Percentiles rank a stretch among this genome's conserved stretches.
phyloP scores from a whole-genome alignment of 2,797 vertebrate genomes.

The Ptychobarbus kaznakovi region DNA sequence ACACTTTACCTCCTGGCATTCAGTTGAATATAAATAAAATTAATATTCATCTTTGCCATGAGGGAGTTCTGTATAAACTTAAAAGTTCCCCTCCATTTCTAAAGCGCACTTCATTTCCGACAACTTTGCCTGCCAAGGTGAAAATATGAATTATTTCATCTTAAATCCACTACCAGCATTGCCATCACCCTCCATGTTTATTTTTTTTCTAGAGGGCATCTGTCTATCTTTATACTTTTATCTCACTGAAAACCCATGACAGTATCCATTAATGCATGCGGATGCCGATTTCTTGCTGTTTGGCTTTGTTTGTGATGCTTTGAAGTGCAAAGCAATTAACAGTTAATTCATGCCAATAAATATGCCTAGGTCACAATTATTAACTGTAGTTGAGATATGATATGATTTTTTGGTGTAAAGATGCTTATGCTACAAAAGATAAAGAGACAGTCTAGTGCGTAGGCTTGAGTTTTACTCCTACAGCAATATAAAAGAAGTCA shows the following conservation, averaged over 20 bases:
- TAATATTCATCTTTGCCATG: slow-evolving; percentile 46
- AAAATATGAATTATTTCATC: slow-evolving; percentile 64
- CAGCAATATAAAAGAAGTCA: background rate
- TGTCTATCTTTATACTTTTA: slow-evolving; percentile 63
- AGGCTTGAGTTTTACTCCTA: background rate
- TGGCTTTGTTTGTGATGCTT: slow-evolving; percentile 67
- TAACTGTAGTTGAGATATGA: background rate
- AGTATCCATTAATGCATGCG: slow-evolving; percentile 70
- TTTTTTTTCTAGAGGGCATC: slow-evolving; percentile 50
- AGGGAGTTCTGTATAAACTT: slow-evolving; percentile 36
- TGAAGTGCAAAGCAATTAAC: slow-evolving; percentile 79
- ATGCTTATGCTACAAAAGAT: background rate
- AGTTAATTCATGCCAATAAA: slow-evolving; percentile 67
- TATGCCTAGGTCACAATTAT: slow-evolving; percentile 17
- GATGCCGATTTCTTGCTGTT: slow-evolving; percentile 60
- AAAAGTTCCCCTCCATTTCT: slow-evolving; percentile 17
- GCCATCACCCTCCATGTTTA: slow-evolving; percentile 7
- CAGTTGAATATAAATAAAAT: slow-evolving; percentile 32
- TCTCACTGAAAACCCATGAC: slow-evolving; percentile 64
- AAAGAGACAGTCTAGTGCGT: background rate
- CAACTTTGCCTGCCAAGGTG: slow-evolving; percentile 52
- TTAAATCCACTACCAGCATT: slow-evolving; percentile 26
- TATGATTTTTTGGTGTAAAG: slow-evolving; percentile 7
- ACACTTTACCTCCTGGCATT: slow-evolving; percentile 22
- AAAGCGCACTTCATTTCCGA: slow-evolving; percentile 19